These are phyloP conservation scores for Rhamnusium bicolor DNA, from an alignment of 2,888 invertebrate species.

Conservation along the genomic window DNA sequence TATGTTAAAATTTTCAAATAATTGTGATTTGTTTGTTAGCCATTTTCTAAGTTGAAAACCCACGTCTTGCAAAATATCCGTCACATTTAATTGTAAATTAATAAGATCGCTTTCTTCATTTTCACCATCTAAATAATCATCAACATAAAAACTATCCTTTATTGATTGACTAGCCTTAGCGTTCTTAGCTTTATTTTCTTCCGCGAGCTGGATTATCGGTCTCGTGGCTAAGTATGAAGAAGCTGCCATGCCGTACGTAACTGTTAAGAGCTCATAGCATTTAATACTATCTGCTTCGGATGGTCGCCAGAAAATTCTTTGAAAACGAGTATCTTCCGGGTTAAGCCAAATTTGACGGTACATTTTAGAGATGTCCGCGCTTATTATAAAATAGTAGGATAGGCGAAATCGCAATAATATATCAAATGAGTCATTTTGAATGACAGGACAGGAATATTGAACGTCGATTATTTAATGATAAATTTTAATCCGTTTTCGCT, in stretches of 20 bases:
- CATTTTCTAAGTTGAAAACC: slow-evolving; percentile 22
- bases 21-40: slow-evolving; percentile 7
- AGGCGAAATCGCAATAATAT: slow-evolving; percentile 47
- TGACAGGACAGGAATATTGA: slow-evolving; percentile 43
- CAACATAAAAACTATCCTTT: slow-evolving; percentile 32
- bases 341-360: slow-evolving; percentile 39
- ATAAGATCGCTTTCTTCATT: slow-evolving; percentile 1
- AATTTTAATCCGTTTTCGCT: slow-evolving; percentile 35
- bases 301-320: slow-evolving; percentile 44
- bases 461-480: slow-evolving; percentile 53
- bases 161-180: slow-evolving; percentile 27
- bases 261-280: slow-evolving; percentile 39
- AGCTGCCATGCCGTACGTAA: slow-evolving; percentile 40
- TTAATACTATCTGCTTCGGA: slow-evolving; percentile 6
- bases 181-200: slow-evolving; percentile 18
- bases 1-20: slow-evolving; percentile 17
- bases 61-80: neutral
- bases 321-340: slow-evolving; percentile 31
- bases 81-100: slow-evolving; percentile 6
- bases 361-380: slow-evolving; percentile 47
- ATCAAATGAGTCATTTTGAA: slow-evolving; percentile 45
- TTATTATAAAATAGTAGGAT: slow-evolving; percentile 36
- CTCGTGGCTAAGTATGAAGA: slow-evolving; percentile 47
- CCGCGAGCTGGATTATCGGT: slow-evolving; percentile 36
- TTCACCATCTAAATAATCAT: slow-evolving; percentile 31